Evolutionary conservation across 1,140 invertebrate species (phyloP).

Genomic region (Dreissena rostriformis): DNA sequence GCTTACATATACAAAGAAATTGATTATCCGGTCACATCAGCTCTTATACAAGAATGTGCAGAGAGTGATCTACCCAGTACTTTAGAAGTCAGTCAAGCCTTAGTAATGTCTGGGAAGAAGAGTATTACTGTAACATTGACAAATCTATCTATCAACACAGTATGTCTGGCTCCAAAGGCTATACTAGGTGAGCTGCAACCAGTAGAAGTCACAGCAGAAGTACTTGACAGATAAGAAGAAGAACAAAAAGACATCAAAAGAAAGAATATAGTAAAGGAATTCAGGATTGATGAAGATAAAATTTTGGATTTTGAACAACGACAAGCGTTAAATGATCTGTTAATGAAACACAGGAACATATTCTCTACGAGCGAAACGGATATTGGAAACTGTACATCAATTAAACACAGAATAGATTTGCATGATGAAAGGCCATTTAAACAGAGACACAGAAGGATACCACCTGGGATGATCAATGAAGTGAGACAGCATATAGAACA

Average conservation of each 20-base stretch:
- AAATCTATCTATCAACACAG: conserved; percentile 6
- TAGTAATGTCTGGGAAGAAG: conserved; percentile 10
- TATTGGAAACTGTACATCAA: neutral
- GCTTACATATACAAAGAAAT: neutral
- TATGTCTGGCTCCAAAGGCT: conserved; percentile 18
- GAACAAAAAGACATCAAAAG: conserved; percentile 12
- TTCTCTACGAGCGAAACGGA: neutral
- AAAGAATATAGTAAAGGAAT: conserved; percentile 8
- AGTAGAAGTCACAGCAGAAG: conserved; percentile 21
- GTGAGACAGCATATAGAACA: too few species aligned
- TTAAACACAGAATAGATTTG: neutral
- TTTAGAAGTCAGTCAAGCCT: neutral
- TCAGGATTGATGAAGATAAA: conserved; percentile 20
- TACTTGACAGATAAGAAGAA: conserved; percentile 20
- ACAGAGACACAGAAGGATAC: too few species aligned
- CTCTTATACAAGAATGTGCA: conserved; percentile 11
- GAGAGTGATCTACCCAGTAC: neutral
- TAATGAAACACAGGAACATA: neutral
- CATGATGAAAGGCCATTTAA: neutral
- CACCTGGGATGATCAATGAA: too few species aligned
- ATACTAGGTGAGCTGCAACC: conserved; percentile 18
- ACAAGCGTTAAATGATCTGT: conserved; percentile 5
- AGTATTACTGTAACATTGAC: neutral
- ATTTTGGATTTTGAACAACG: conserved; percentile 1
- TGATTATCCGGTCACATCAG: conserved; percentile 5